Percentiles rank a stretch among this genome's conserved stretches.
phyloP scores from a whole-genome alignment of 2,888 invertebrate species.

The Metalampra italica region DNA sequence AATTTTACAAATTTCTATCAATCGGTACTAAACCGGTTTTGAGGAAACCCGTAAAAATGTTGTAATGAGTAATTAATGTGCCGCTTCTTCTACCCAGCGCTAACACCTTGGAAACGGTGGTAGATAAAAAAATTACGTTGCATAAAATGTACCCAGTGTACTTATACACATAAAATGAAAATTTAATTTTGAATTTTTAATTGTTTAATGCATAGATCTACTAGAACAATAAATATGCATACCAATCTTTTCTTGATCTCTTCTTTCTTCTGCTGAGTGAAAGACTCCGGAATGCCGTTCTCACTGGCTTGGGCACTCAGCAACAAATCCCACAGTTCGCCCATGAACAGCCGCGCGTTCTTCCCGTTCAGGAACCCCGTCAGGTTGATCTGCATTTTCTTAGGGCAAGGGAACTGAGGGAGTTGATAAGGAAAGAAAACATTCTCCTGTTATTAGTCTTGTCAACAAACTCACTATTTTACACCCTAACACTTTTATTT shows the following conservation, averaged over 20 bases:
- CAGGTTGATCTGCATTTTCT: slow-evolving; percentile 99
- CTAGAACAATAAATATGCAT: slow-evolving; percentile 32
- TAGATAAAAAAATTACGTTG: too few species aligned
- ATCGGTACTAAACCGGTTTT: too few species aligned
- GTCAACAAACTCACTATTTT: slow-evolving; percentile 18
- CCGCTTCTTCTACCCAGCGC: too few species aligned
- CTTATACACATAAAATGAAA: too few species aligned
- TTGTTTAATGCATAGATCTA: too few species aligned
- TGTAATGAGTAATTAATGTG: too few species aligned
- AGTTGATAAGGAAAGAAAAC: slow-evolving; percentile 66
- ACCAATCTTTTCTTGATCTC: slow-evolving; percentile 95
- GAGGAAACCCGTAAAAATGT: too few species aligned
- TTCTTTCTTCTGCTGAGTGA: slow-evolving; percentile 97
- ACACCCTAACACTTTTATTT: slow-evolving; percentile 31
- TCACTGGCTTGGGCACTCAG: slow-evolving; percentile 97
- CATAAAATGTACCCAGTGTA: too few species aligned
- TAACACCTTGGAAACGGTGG: too few species aligned
- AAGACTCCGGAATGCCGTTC: slow-evolving; percentile 95
- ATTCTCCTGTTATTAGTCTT: slow-evolving; percentile 40
- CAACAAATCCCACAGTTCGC: slow-evolving; percentile 96
- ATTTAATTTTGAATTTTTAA: too few species aligned
- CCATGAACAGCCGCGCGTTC: slow-evolving; percentile 98
- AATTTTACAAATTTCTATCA: too few species aligned
- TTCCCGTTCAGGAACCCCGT: slow-evolving; percentile 99
- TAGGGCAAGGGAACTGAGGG: slow-evolving; percentile 93